Base-by-base conservation (phyloP, 2,888 invertebrate genomes). In the Trisateles emortualis region DNA sequence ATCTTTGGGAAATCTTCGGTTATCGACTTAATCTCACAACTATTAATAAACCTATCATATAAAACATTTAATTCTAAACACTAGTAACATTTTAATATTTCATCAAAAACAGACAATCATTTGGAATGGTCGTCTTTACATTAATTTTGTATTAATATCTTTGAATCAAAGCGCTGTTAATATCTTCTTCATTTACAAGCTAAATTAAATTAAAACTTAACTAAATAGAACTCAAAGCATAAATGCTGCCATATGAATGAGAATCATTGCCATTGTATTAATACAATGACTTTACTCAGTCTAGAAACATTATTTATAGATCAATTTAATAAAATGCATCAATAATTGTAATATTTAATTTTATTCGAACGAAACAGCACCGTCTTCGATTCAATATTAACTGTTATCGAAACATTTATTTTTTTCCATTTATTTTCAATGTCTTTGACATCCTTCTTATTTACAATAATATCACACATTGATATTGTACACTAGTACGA, bases 381-480 rank as follows among this genome's bases (percentile, higher is more conserved):
- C 76, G 61, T 70, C 63, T 70, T 68, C 74, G 66, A 68, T 74
- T 74, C 71, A 68, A 60, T 68, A 63, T 62, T 56, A 56, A 65
- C 63, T 53, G 40, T 53, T 62, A 62, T 61, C 63, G 54, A 69
- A 60, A 61, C 53, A 30, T 45, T 50, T 46, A 64, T 59, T 76
- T 62, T 53, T 68, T 68, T 70, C 56, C 63, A 64, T 59, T 76
- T 62, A 54, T 68, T 68, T 70, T 57, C 63, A 64, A 78, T 84
- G 84, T 86, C 84, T 84, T 84, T 75, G 84, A 87, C 86, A 83
- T 79, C 65, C 67, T 66, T 39, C 74, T 79, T 80, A 81, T 72
- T 72, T 79, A 83, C 77, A 76, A 78, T 86, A 87, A 81, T 86
- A 87, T 87, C 86, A 87, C 87, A 87, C 81, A 66, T 83, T 84